These are phyloP conservation scores for Empidonax alnorum DNA, from an alignment of 2,113 vertebrate genomes.

Conservation along the genomic window DNA sequence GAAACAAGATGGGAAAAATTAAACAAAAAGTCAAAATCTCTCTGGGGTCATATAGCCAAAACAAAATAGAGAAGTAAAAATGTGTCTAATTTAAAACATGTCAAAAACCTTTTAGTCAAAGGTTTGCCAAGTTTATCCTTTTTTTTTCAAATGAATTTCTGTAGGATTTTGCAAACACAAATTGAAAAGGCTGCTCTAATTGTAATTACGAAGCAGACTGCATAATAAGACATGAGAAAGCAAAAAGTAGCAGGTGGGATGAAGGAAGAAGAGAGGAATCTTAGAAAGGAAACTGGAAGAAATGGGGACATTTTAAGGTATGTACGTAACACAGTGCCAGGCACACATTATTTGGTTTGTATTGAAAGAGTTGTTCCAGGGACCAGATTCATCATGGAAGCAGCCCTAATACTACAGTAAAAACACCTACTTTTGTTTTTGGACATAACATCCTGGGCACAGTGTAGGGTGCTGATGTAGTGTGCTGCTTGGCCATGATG, in stretches of 20 bases:
- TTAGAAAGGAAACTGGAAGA: not conserved
- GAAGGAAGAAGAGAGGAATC: not conserved
- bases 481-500: not conserved
- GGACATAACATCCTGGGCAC: not conserved
- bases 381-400: not conserved
- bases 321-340: not conserved
- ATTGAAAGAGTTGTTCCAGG: not conserved
- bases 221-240: not conserved
- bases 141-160: not conserved
- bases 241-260: not conserved
- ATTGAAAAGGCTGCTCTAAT: not conserved
- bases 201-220: not conserved
- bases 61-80: not conserved
- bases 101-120: not conserved
- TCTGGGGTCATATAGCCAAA: not conserved
- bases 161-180: not conserved
- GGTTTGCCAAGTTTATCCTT: not conserved
- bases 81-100: not conserved
- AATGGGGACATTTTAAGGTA: not conserved
- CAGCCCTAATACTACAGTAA: not conserved
- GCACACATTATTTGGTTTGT: not conserved
- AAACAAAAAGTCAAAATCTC: not conserved
- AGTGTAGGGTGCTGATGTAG: not conserved
- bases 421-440: not conserved
- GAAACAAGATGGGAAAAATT: not conserved